Conservation (phyloP, 2,113 vertebrate genomes). For the Eudorcas thomsonii region DNA sequence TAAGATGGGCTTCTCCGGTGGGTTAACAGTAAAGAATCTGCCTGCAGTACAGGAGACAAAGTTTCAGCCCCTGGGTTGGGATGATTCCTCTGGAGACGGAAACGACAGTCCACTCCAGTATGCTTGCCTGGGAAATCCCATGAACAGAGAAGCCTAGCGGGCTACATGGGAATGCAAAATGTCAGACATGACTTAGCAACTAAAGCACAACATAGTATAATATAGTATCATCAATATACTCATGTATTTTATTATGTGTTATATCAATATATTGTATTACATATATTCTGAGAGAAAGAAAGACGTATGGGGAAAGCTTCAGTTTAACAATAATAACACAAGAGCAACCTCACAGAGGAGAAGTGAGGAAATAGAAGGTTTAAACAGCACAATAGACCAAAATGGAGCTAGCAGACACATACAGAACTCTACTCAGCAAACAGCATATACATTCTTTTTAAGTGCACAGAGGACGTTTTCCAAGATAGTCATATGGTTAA, state of each 20-base stretch:
- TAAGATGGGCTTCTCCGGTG: not conserved
- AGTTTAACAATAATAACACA: not conserved
- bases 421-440: not conserved
- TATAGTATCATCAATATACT: not conserved
- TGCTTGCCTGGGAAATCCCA: not conserved
- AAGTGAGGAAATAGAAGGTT: not conserved
- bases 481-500: not conserved
- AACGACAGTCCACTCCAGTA: not conserved
- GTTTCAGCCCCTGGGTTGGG: not conserved
- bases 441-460: not conserved
- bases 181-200: not conserved
- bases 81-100: not conserved
- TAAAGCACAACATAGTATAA: not conserved
- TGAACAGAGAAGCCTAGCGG: not conserved
- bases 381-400: not conserved
- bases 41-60: not conserved
- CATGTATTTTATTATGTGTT: not conserved
- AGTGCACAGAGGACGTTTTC: not conserved
- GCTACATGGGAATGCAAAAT: not conserved
- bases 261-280: not conserved
- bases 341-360: not conserved
- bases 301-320: not conserved
- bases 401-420: not conserved
- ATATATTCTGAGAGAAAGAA: not conserved
- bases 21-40: not conserved